These are phyloP conservation scores for Porites divaricata DNA, from an alignment of 92 coral and sea anemone genomes.

Conservation along the genomic window DNA sequence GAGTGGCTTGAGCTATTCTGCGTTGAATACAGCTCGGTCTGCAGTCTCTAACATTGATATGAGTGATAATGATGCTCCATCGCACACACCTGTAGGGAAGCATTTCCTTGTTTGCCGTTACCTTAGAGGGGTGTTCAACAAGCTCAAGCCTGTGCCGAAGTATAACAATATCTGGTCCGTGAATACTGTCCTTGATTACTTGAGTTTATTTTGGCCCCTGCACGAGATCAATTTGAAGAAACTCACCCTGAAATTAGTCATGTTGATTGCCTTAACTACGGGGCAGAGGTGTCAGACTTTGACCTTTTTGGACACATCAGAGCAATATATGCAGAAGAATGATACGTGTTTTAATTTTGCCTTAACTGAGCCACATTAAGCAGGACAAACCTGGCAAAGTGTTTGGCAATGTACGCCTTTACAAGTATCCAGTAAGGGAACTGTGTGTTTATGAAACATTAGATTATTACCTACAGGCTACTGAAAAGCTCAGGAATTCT, in stretches of 20 bases:
- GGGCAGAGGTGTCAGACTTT: constrained; percentile 76
- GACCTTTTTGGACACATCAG: constrained; percentile 50
- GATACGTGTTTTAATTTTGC: constrained; percentile 43
- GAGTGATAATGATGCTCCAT: no score
- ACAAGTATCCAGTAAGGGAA: constrained; percentile 30
- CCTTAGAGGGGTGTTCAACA: no score
- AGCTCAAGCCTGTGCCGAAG: constrained; percentile 15
- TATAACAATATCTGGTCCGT: constrained; percentile 62
- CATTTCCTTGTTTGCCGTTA: no score
- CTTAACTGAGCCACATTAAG: constrained; percentile 52
- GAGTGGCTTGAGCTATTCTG: no score
- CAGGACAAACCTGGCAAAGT: no score
- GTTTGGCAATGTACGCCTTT: no score
- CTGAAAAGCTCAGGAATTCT: constrained; percentile 30
- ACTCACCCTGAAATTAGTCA: constrained; percentile 58
- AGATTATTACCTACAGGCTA: constrained; percentile 39
- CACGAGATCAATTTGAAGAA: constrained; percentile 37
- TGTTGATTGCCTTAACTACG: constrained; percentile 61
- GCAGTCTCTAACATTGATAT: no score
- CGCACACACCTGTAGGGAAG: no score
- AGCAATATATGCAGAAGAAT: constrained; percentile 34
- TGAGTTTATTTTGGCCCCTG: constrained; percentile 48
- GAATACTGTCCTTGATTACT: constrained; percentile 56
- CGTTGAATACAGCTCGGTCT: no score
- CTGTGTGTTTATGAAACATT: constrained; percentile 69